phyloP scores from a whole-genome alignment of 1,140 invertebrate genomes.

The Planococcus citri region DNA sequence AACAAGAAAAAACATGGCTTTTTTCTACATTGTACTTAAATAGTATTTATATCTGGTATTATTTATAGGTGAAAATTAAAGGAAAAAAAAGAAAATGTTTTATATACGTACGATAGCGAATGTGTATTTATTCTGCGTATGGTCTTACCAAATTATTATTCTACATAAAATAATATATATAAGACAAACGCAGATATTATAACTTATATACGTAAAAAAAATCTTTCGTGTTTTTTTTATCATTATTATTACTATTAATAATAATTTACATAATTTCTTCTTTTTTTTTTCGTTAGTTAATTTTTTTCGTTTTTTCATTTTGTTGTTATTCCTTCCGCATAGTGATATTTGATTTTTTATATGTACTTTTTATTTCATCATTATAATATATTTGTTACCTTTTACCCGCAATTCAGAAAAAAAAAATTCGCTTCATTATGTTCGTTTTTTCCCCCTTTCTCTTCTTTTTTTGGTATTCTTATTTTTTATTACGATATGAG shows the following conservation, averaged over 20 bases:
- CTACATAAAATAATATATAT: too few relatives aligned
- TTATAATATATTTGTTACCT: background rate
- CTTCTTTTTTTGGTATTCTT: constrained; percentile 5
- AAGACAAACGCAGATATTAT: background rate
- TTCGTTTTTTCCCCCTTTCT: too few relatives aligned
- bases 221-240: background rate
- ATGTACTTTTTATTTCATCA: background rate
- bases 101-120: background rate
- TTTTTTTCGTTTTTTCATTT: background rate
- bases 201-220: constrained; percentile 4
- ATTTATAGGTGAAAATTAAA: constrained; percentile 1
- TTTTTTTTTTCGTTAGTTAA: background rate
- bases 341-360: constrained; percentile 4
- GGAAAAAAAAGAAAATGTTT: too few relatives aligned
- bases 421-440: background rate
- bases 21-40: background rate
- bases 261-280: background rate
- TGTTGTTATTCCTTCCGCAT: constrained; percentile 1
- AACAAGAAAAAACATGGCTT: too few relatives aligned
- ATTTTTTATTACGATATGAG: background rate
- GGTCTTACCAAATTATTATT: background rate
- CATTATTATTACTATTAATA: background rate
- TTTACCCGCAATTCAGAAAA: background rate
- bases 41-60: constrained; percentile 1
- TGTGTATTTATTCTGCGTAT: too few relatives aligned